A percentile compares a stretch with the other conserved stretches of the same genome.
Conservation (phyloP, 2,888 invertebrate genomes). For the Lasiommata megera region DNA sequence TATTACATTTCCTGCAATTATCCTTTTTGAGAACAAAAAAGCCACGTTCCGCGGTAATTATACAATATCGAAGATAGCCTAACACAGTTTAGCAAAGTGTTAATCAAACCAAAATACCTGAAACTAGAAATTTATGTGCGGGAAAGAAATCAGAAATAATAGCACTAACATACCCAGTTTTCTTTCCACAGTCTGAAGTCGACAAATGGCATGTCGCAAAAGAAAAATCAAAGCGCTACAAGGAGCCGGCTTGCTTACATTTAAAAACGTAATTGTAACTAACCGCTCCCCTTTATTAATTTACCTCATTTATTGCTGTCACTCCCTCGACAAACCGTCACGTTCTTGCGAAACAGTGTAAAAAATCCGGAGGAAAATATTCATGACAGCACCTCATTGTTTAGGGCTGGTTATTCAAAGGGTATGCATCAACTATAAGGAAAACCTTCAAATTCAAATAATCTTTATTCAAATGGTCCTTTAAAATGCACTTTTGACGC, state of each 20-base stretch:
- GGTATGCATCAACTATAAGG: not conserved
- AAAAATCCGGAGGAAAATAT: conserved; percentile 62
- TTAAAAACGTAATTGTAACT: conserved; percentile 81
- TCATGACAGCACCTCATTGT: conserved; percentile 47
- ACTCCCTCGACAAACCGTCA: conserved; percentile 58
- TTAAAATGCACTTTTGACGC: too few species aligned
- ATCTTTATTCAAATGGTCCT: too few species aligned
- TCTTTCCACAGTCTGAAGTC: conserved; percentile 35
- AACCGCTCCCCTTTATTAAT: conserved; percentile 79
- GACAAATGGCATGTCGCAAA: conserved; percentile 76
- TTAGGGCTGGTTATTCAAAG: not conserved
- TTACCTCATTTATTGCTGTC: conserved; percentile 72
- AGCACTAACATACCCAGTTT: conserved; percentile 37
- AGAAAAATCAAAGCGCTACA: conserved; percentile 76
- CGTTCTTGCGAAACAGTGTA: conserved; percentile 56
- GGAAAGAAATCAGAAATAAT: too few species aligned
- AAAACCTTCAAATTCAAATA: not conserved
- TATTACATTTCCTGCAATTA: too few species aligned
- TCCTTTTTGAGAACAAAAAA: too few species aligned
- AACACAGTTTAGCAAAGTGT: too few species aligned
- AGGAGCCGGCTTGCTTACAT: conserved; percentile 74
- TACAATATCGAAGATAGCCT: too few species aligned
- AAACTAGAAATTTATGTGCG: too few species aligned
- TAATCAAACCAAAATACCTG: too few species aligned
- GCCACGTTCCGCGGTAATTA: too few species aligned